A percentile compares a stretch with the other conserved stretches of the same genome.
Evolutionary conservation across 2,113 vertebrate species (phyloP).

Genomic region (Eurystomus gularis): DNA sequence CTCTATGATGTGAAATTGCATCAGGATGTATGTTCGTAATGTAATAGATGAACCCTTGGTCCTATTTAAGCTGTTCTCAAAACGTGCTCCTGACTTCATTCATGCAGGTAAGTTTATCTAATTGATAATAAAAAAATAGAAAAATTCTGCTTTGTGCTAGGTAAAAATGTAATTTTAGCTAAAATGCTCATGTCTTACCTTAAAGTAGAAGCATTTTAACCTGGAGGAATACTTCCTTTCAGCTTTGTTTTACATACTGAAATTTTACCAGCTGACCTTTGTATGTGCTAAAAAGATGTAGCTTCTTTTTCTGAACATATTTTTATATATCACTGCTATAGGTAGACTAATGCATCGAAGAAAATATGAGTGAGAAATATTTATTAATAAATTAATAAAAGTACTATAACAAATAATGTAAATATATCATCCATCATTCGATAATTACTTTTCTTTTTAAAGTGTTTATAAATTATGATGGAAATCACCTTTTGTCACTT

Average conservation of each 20-base stretch:
- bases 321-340: background rate
- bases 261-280: background rate
- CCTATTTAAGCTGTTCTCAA: background rate
- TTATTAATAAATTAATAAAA: background rate
- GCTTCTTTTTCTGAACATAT: too few relatives aligned
- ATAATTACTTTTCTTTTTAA: background rate
- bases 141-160: background rate
- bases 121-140: background rate
- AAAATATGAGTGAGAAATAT: background rate
- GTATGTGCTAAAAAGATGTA: too few relatives aligned
- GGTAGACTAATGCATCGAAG: background rate
- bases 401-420: background rate
- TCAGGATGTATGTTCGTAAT: background rate
- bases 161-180: background rate
- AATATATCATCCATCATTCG: background rate
- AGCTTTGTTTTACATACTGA: background rate
- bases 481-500: background rate
- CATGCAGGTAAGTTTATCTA: background rate
- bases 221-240: background rate
- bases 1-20: background rate
- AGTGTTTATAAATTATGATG: background rate
- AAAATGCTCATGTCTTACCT: background rate
- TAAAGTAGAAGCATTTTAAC: background rate
- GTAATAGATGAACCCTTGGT: background rate
- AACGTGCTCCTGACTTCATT: background rate